Evolutionary conservation across 2,113 vertebrate species (phyloP).

Genomic region (Ceyx melanurus): DNA sequence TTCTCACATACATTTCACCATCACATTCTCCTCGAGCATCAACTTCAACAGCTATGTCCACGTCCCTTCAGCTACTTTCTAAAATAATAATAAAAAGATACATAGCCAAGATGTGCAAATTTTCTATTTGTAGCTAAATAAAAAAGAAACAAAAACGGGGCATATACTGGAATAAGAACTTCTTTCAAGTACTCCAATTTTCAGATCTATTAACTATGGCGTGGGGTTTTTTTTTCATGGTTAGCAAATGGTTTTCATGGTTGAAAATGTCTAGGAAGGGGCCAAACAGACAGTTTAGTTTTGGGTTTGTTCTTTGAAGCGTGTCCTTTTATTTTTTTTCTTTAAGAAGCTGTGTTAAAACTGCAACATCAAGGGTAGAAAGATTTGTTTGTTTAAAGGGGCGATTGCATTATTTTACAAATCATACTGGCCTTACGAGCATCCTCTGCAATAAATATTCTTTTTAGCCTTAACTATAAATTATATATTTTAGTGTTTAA

Average conservation of each 20-base stretch:
- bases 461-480: conserved; percentile 86
- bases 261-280: conserved; percentile 40
- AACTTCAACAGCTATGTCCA: conserved; percentile 72
- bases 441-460: conserved; percentile 88
- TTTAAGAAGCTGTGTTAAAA: conserved; percentile 45
- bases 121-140: conserved; percentile 71
- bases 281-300: conserved; percentile 30
- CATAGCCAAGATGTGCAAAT: conserved; percentile 80
- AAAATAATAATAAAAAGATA: conserved; percentile 71
- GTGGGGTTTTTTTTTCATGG: conserved; percentile 34
- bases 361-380: conserved; percentile 59
- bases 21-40: conserved; percentile 76
- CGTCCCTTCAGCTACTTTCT: conserved; percentile 76
- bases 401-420: conserved; percentile 74
- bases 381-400: conserved; percentile 53
- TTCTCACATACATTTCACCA: conserved; percentile 77
- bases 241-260: conserved; percentile 26
- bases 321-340: conserved; percentile 19
- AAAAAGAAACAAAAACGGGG: neutral
- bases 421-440: conserved; percentile 85
- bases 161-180: conserved; percentile 61
- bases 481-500: conserved; percentile 88
- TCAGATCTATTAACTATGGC: conserved; percentile 67
- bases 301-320: conserved; percentile 46
- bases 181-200: conserved; percentile 74